A percentile compares a stretch with the other conserved stretches of the same genome.
Conservation (phyloP, 2,797 vertebrate genomes). For the Megalops cyprinoides region DNA sequence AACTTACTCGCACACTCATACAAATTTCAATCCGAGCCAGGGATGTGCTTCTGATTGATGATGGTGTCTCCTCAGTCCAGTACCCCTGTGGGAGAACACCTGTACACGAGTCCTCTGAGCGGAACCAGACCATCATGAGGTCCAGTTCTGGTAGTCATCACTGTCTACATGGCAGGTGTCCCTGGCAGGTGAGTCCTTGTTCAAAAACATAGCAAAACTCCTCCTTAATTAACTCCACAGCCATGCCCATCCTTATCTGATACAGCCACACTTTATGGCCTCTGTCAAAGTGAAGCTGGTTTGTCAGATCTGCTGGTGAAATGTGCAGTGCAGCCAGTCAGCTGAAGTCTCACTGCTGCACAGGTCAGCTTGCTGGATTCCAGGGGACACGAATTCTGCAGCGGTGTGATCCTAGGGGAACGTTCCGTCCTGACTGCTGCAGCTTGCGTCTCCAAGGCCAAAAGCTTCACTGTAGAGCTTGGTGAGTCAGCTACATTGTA, state of each 20-base stretch:
- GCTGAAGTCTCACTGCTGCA: neutral
- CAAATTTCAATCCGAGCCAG: neutral
- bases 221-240: neutral
- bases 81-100: constrained; percentile 66
- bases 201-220: neutral
- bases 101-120: neutral
- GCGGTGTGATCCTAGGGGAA: constrained; percentile 77
- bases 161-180: constrained; percentile 71
- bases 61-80: constrained; percentile 48
- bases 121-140: neutral
- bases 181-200: constrained; percentile 83
- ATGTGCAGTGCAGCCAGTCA: neutral
- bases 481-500: constrained; percentile 67
- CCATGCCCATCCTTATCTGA: too few relatives aligned
- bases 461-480: constrained; percentile 49
- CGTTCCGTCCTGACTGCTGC: constrained; percentile 81
- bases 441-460: constrained; percentile 65
- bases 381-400: constrained; percentile 71
- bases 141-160: neutral
- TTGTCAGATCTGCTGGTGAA: neutral
- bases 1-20: neutral
- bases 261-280: too few relatives aligned
- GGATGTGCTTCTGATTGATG: neutral
- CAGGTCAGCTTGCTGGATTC: constrained; percentile 78
- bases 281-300: neutral